Percentiles rank a stretch among this genome's conserved stretches.
phyloP scores from a whole-genome alignment of 1,140 invertebrate species.

The Zaprionus tsacasi region DNA sequence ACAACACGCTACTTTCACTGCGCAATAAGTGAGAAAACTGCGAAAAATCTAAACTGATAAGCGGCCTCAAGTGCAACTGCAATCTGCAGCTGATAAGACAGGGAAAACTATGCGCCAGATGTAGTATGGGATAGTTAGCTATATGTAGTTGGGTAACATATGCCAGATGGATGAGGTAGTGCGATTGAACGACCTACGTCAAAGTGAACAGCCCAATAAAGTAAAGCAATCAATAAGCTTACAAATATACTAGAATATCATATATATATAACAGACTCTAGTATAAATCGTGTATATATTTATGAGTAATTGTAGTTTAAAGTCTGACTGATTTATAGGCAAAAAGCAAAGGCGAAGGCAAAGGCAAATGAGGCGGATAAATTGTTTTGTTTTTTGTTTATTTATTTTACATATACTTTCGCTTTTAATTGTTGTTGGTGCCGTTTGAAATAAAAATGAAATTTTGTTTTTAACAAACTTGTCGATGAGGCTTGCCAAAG shows the following conservation, averaged over 20 bases:
- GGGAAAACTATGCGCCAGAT: conserved; percentile 31
- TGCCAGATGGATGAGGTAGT: background rate
- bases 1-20: conserved; percentile 76
- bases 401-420: conserved; percentile 63
- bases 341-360: background rate
- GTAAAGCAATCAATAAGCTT: conserved; percentile 22
- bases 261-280: conserved; percentile 1
- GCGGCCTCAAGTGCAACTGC: conserved; percentile 54
- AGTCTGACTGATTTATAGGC: conserved; percentile 8
- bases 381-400: conserved; percentile 30
- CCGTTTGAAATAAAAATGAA: conserved; percentile 46
- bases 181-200: conserved; percentile 53
- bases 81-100: conserved; percentile 37
- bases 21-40: conserved; percentile 68
- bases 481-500: conserved; percentile 3
- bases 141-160: background rate
- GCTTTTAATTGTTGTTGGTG: conserved; percentile 60
- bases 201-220: conserved; percentile 44
- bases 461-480: conserved; percentile 36
- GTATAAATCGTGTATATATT: background rate
- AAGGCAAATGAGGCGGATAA: conserved; percentile 14
- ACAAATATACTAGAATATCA: background rate
- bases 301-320: conserved; percentile 8
- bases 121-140: conserved; percentile 18
- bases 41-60: conserved; percentile 54